Conservation (phyloP, 2,888 invertebrate species). For the Diarsia dahlii region DNA sequence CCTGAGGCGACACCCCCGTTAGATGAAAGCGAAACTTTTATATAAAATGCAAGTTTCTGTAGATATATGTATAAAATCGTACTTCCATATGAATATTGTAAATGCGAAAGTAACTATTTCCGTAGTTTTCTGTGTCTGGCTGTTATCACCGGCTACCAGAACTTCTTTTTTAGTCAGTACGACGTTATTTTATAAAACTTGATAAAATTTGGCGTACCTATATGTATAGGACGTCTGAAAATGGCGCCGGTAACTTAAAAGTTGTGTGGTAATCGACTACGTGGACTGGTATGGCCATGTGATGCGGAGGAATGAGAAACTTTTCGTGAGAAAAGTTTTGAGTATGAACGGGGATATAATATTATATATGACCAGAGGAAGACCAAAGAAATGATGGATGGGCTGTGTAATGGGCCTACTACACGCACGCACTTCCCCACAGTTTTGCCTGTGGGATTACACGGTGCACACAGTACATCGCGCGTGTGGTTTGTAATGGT, state of each 20-base stretch:
- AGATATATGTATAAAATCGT: not conserved
- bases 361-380: not conserved
- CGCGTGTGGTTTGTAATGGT: too few species aligned
- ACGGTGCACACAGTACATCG: too few species aligned
- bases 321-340: not conserved
- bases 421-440: too few species aligned
- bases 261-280: not conserved
- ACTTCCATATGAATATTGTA: not conserved
- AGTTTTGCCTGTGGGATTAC: too few species aligned
- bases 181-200: not conserved
- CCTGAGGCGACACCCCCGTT: constrained; percentile 32
- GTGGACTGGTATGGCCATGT: too few species aligned
- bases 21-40: constrained; percentile 22
- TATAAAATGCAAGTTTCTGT: constrained; percentile 4
- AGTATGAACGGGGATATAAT: not conserved
- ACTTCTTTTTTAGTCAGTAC: not conserved
- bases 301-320: not conserved
- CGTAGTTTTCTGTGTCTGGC: not conserved
- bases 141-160: not conserved
- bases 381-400: not conserved
- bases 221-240: too few species aligned
- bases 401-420: too few species aligned
- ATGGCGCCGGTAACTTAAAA: not conserved
- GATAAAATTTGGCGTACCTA: too few species aligned
- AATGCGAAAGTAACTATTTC: not conserved